Conservation (phyloP, 2,888 invertebrate genomes). For the Rosalia funebris region DNA sequence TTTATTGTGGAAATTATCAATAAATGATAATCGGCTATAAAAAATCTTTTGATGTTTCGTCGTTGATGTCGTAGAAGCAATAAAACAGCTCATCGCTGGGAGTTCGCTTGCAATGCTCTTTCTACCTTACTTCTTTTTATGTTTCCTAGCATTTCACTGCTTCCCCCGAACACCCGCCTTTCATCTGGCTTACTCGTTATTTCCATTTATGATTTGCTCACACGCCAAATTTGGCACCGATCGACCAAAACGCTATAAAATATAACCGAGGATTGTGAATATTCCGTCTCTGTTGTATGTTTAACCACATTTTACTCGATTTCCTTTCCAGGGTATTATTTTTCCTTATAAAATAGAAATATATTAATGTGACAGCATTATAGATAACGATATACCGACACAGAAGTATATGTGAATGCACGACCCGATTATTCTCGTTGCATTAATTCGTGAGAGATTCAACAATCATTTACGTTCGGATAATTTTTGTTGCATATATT, state of each 20-base stretch:
- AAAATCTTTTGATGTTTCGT: no score
- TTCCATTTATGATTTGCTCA: slow-evolving; percentile 37
- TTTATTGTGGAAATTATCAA: no score
- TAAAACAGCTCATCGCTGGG: no score
- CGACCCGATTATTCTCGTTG: slow-evolving; percentile 5
- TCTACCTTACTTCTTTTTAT: slow-evolving; percentile 12
- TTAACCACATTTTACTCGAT: slow-evolving; percentile 19
- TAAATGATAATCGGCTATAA: no score
- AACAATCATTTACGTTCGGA: not conserved
- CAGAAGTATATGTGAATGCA: slow-evolving; percentile 10
- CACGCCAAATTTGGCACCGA: slow-evolving; percentile 43
- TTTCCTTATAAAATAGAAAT: slow-evolving; percentile 8
- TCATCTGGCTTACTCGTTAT: slow-evolving; percentile 28
- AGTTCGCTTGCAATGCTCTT: slow-evolving; percentile 9
- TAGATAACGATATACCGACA: slow-evolving; percentile 8
- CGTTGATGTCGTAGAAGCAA: no score
- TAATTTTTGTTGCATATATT: not conserved
- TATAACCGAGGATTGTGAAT: slow-evolving; percentile 11
- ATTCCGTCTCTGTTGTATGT: slow-evolving; percentile 6
- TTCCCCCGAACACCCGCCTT: slow-evolving; percentile 23
- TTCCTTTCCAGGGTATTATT: slow-evolving; percentile 17
- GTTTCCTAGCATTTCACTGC: slow-evolving; percentile 25
- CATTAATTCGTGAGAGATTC: not conserved
- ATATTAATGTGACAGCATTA: slow-evolving; percentile 12
- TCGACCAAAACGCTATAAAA: slow-evolving; percentile 35